Evolutionary conservation across 1,140 invertebrate genomes (phyloP), one percentile per base, ranked within the genome.

Genomic region (Dreissena rostriformis): DNA sequence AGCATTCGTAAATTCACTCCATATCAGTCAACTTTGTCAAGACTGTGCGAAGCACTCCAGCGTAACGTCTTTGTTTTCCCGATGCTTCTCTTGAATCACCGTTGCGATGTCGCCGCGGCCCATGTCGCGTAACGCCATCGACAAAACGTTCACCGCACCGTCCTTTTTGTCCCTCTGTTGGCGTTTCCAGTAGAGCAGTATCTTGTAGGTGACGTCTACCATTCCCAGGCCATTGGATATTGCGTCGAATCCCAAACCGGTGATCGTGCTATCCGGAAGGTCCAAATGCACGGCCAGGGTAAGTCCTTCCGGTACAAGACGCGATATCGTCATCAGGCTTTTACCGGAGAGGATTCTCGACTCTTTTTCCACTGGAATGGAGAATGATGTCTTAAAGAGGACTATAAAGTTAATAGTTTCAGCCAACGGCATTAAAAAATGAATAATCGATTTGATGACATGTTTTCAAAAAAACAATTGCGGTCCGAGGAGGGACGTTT

Each of bases 231-330:
- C 91, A 77, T 92, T 92, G 19, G 91, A 89, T 55, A 93, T 90
- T 17, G 92, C 92, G 86, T 93, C 93, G 75, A 93, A 93, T 17
- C 92, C 93, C 12, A 93, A 90, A 15, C 93, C 92, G 0, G 92
- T 93, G 39, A 93, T 92, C 19, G 91, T 90, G 66, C 91, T 91
- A 70, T 93, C 93, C 4, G 92, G 91, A 24, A 93, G 86, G 68
- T 92, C 88, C 12, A 93, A 89, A 73, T 93, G 90, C 22, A 93
- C 92, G 19, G 92, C 93, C 39, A 93, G 77, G 4, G 91, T 93
- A 22, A 93, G 82, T 0, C 92, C 92, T 79, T 93, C 90, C 17
- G 88, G 89, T 12, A 93, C 89, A 12, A 91, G 55, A 49, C 77
- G 72, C 24, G 93, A 88, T 66, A 93, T 53, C 28, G 86, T 89